These are phyloP conservation scores for Corapipo altera DNA, from an alignment of 2,113 vertebrate genomes.

Conservation along the genomic window DNA sequence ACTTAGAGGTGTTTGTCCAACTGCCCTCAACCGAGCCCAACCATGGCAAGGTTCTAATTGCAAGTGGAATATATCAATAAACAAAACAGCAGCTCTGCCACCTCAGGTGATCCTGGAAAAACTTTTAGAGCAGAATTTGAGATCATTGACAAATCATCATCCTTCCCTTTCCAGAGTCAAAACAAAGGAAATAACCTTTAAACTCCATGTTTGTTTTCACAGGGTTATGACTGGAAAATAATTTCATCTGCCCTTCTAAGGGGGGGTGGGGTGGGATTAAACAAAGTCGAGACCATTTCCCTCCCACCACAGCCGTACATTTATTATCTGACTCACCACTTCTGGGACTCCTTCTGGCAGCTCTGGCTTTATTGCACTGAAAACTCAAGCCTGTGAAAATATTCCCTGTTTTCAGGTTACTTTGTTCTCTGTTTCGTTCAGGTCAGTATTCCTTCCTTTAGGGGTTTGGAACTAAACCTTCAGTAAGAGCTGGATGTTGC, in stretches of 20 bases:
- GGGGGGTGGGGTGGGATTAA: background rate
- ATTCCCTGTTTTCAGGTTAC: conserved; percentile 8
- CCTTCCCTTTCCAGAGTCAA: background rate
- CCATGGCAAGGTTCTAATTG: background rate
- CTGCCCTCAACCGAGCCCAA: background rate
- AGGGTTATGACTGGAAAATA: conserved; percentile 24
- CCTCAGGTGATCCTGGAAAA: background rate
- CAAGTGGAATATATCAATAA: background rate
- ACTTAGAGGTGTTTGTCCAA: background rate
- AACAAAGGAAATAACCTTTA: conserved; percentile 53
- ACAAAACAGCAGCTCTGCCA: background rate
- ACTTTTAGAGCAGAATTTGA: background rate
- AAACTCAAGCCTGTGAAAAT: conserved; percentile 23
- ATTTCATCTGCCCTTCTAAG: conserved; percentile 16
- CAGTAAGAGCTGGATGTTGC: background rate
- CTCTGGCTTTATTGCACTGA: conserved; percentile 27
- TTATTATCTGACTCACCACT: conserved; percentile 54
- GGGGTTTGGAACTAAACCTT: background rate
- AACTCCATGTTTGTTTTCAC: background rate
- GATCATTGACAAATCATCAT: background rate
- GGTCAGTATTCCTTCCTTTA: conserved; percentile 9
- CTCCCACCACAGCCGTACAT: background rate
- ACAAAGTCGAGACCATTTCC: conserved; percentile 34
- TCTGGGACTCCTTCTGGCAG: conserved; percentile 43
- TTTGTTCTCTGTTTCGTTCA: background rate